Conservation (phyloP, 2,113 vertebrate genomes). For the Lasiurus cinereus region DNA sequence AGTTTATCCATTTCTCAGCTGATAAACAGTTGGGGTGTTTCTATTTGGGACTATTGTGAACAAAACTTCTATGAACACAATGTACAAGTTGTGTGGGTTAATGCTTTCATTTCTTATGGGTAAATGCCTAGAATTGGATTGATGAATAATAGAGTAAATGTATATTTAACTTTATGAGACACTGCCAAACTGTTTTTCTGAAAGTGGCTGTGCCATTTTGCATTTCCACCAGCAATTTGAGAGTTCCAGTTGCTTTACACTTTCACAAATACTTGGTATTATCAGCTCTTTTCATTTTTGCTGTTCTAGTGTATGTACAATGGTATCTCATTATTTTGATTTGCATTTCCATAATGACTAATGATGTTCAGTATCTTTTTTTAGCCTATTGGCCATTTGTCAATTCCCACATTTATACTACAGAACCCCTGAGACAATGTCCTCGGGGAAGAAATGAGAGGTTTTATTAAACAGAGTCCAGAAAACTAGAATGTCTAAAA, state of each 20-base stretch:
- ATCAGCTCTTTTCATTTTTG: constrained; percentile 38
- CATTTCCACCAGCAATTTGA: not conserved
- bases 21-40: not conserved
- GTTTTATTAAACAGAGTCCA: constrained; percentile 24
- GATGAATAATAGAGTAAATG: not conserved
- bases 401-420: not conserved
- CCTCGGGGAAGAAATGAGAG: not conserved
- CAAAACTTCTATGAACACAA: not conserved
- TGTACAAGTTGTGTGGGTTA: not conserved
- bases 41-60: not conserved
- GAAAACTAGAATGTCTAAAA: constrained; percentile 25
- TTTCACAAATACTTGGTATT: constrained; percentile 43
- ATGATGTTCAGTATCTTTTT: not conserved
- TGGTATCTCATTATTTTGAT: not conserved
- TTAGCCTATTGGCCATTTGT: not conserved
- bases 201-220: constrained; percentile 30
- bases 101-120: constrained; percentile 18
- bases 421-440: not conserved
- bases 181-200: constrained; percentile 28
- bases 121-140: constrained; percentile 11
- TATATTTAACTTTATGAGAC: constrained; percentile 42
- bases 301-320: not conserved
- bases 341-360: constrained; percentile 42
- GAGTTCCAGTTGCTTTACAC: not conserved
- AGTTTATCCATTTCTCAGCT: not conserved